phyloP scores from a whole-genome alignment of 2,888 invertebrate species.

The Argyresthia albistria region DNA sequence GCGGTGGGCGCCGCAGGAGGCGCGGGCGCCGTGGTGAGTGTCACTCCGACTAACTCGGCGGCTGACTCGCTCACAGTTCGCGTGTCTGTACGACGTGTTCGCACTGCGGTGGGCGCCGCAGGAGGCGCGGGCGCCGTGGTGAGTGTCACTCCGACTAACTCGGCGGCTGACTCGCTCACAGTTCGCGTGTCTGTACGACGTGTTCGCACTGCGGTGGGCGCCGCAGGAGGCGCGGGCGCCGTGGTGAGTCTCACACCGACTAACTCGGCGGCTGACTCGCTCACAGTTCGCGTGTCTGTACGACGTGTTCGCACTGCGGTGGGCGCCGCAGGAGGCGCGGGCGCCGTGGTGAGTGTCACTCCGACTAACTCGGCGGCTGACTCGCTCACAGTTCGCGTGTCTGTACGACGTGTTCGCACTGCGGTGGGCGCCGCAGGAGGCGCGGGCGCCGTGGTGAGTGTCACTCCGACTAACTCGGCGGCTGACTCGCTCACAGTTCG shows the following conservation, averaged over 20 bases:
- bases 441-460: too few relatives aligned
- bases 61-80: slow-evolving; percentile 81
- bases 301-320: slow-evolving; percentile 80
- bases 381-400: too few relatives aligned
- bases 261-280: slow-evolving; percentile 76
- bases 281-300: slow-evolving; percentile 77
- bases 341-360: too few relatives aligned
- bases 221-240: slow-evolving; percentile 73
- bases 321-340: slow-evolving; percentile 78
- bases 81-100: slow-evolving; percentile 73
- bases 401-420: too few relatives aligned
- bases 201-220: slow-evolving; percentile 82
- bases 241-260: too few relatives aligned
- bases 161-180: slow-evolving; percentile 80
- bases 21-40: too few relatives aligned
- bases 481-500: too few relatives aligned
- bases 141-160: too few relatives aligned
- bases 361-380: too few relatives aligned
- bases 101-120: slow-evolving; percentile 83
- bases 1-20: slow-evolving; percentile 81
- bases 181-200: slow-evolving; percentile 76
- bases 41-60: slow-evolving; percentile 77
- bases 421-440: too few relatives aligned
- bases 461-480: too few relatives aligned
- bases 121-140: slow-evolving; percentile 63